A percentile compares a stretch with the other conserved stretches of the same genome.
These are phyloP conservation scores for Microcebus ravelobensis DNA, from an alignment of 2,113 vertebrate genomes.

Conservation along the genomic window DNA sequence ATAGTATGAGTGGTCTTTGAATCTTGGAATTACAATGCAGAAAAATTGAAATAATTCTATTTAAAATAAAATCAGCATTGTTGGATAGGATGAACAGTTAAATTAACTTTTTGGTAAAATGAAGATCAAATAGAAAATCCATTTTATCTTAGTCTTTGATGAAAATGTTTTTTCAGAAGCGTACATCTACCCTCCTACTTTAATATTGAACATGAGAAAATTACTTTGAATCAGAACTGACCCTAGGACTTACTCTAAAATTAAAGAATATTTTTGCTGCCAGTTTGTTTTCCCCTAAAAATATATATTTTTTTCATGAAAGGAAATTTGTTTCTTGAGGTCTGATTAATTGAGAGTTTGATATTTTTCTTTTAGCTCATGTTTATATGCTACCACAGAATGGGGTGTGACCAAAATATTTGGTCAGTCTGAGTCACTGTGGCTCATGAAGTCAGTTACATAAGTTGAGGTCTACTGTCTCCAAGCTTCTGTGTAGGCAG, in stretches of 20 bases:
- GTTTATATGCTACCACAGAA: constrained; percentile 46
- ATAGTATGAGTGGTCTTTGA: background rate
- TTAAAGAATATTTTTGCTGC: constrained; percentile 13
- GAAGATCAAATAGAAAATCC: background rate
- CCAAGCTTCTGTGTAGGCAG: constrained; percentile 12
- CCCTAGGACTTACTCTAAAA: background rate
- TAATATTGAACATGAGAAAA: background rate
- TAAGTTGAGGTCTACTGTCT: background rate
- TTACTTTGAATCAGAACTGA: background rate
- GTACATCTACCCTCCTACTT: background rate
- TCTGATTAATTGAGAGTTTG: constrained; percentile 56
- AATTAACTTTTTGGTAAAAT: constrained; percentile 27
- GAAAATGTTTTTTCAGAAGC: background rate
- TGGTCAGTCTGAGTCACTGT: constrained; percentile 63
- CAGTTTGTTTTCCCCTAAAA: constrained; percentile 40
- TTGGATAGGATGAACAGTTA: background rate
- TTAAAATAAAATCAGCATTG: background rate
- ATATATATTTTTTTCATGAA: background rate
- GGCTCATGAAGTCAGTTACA: constrained; percentile 31
- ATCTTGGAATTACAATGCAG: background rate
- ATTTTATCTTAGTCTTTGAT: constrained; percentile 21
- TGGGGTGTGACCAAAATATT: constrained; percentile 49
- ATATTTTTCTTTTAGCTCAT: constrained; percentile 61
- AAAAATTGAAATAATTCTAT: constrained; percentile 39
- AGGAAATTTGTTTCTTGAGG: constrained; percentile 40